Evolutionary conservation across 2,797 vertebrate species (phyloP).

Genomic region (Esox masquinongy): DNA sequence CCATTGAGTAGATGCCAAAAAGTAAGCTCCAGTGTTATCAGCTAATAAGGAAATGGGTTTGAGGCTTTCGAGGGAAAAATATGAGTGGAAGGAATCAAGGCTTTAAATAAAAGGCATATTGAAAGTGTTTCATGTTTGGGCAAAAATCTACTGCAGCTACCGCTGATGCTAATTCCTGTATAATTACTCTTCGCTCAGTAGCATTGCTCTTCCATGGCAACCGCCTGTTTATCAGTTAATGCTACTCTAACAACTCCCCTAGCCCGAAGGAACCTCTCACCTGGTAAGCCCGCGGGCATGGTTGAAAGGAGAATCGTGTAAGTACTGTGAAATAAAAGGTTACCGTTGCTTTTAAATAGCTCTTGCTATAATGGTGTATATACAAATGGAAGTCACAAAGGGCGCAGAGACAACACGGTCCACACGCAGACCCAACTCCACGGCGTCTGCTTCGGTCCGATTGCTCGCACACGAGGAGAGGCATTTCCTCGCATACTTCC

Average conservation of each 20-base stretch:
- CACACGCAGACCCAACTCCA: background rate
- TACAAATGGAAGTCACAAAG: background rate
- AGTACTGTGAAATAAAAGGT: background rate
- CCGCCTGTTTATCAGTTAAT: slow-evolving; percentile 14
- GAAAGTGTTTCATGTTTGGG: slow-evolving; percentile 16
- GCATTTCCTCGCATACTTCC: background rate
- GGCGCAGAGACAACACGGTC: background rate
- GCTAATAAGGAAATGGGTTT: slow-evolving; percentile 24
- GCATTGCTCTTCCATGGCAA: slow-evolving; percentile 5
- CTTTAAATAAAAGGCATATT: slow-evolving; percentile 16
- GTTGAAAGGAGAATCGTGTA: background rate
- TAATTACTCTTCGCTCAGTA: slow-evolving; percentile 14
- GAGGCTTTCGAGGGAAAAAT: slow-evolving; percentile 14
- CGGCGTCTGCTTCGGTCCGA: background rate
- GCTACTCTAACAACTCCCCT: slow-evolving; percentile 7
- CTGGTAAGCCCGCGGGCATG: background rate
- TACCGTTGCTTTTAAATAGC: background rate
- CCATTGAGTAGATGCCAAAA: background rate
- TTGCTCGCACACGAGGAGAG: background rate
- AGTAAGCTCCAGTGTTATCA: slow-evolving; percentile 16
- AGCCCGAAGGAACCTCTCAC: slow-evolving; percentile 19
- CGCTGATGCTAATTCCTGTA: slow-evolving; percentile 27
- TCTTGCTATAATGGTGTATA: background rate
- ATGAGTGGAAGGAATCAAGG: slow-evolving; percentile 20
- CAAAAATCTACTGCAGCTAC: background rate